Evolutionary conservation across 2,113 vertebrate species (phyloP).

Genomic region (Neopipo cinnamomea): DNA sequence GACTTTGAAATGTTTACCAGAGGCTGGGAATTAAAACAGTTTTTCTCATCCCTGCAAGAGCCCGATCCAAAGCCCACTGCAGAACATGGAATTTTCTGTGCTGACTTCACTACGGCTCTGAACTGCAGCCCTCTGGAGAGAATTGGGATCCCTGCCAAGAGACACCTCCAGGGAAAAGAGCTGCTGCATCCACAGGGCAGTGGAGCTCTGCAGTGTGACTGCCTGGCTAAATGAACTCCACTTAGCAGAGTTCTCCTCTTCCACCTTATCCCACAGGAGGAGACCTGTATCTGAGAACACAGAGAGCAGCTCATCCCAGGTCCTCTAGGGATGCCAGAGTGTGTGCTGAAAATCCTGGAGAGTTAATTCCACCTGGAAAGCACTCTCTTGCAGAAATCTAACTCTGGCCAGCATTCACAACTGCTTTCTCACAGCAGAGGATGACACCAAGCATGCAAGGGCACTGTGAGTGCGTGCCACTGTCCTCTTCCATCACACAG

Average conservation of each 20-base stretch:
- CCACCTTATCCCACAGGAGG: background rate
- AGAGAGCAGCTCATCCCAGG: background rate
- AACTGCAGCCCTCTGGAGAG: background rate
- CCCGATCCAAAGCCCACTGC: slow-evolving; percentile 32
- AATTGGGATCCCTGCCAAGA: background rate
- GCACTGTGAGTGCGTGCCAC: background rate
- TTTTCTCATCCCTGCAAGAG: slow-evolving; percentile 40
- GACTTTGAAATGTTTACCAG: background rate
- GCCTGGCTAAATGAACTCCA: background rate
- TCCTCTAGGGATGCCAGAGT: background rate
- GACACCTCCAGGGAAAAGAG: slow-evolving; percentile 24
- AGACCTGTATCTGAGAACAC: background rate
- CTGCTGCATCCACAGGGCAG: background rate
- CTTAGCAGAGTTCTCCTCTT: background rate
- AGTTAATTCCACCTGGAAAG: background rate
- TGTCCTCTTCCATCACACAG: background rate
- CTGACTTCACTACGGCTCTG: slow-evolving; percentile 36
- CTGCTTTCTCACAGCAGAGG: background rate
- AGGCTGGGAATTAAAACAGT: background rate
- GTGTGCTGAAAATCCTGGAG: background rate
- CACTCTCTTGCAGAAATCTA: background rate
- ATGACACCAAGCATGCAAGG: background rate
- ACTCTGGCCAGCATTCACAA: background rate
- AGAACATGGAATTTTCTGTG: slow-evolving; percentile 55
- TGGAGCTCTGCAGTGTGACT: background rate